Percentiles rank a stretch among this genome's conserved stretches.
Conservation (phyloP, 2,797 vertebrate species). For the Chloroceryle amazona region DNA sequence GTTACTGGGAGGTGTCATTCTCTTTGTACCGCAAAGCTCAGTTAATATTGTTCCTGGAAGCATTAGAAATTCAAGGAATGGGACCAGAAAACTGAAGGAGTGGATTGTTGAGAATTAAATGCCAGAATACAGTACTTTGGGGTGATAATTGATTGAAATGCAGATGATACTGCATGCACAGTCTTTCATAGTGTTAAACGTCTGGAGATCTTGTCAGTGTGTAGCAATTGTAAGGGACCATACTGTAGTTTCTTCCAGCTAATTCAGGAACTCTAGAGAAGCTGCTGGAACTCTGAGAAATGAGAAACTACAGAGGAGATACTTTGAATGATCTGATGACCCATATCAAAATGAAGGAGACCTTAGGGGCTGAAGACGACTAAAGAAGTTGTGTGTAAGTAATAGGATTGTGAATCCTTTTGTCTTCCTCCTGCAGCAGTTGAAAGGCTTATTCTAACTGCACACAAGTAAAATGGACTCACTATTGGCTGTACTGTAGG, state of each 20-base stretch:
- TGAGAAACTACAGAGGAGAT: background rate
- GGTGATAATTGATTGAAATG: background rate
- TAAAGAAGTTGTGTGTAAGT: background rate
- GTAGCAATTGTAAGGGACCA: background rate
- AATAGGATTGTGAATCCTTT: background rate
- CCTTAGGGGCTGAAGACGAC: background rate
- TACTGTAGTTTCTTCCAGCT: background rate
- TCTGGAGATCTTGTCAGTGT: background rate
- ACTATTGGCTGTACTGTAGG: accelerated
- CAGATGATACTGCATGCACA: background rate
- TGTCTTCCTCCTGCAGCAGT: background rate
- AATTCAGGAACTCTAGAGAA: background rate
- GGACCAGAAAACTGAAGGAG: background rate
- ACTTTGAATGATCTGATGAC: background rate
- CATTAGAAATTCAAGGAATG: background rate
- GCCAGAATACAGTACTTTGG: background rate
- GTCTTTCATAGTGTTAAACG: background rate
- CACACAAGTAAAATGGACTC: background rate
- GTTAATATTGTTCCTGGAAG: background rate
- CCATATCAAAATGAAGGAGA: background rate
- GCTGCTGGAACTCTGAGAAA: background rate
- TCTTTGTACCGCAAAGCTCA: background rate
- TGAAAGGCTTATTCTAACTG: background rate
- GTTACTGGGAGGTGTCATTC: background rate
- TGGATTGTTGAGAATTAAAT: background rate